Conservation (phyloP, 2,797 vertebrate species). For the Pseudochirops cupreus region DNA sequence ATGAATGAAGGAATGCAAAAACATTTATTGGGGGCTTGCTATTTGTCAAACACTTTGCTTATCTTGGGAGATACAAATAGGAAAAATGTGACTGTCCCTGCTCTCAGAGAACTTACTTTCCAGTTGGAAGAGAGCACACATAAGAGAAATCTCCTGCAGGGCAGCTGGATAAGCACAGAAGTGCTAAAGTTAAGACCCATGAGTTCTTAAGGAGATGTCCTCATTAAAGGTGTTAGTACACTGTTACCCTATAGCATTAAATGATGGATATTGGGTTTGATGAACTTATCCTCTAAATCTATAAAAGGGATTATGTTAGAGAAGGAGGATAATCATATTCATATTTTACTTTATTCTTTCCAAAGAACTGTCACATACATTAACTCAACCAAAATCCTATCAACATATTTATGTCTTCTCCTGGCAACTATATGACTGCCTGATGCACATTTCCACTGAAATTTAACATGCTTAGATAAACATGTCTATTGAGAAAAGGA, state of each 20-base stretch:
- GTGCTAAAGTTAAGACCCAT: background rate
- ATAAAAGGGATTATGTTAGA: background rate
- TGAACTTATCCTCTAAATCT: background rate
- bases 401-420: slow-evolving; percentile 3
- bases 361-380: slow-evolving; percentile 4
- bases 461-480: slow-evolving; percentile 3
- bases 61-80: background rate
- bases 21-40: background rate
- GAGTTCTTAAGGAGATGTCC: background rate
- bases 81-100: background rate
- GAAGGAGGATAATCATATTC: background rate
- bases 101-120: background rate
- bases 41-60: background rate
- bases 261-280: background rate
- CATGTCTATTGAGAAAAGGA: background rate
- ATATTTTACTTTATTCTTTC: background rate
- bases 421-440: background rate
- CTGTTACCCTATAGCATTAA: background rate
- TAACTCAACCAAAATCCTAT: background rate
- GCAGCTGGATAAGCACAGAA: background rate
- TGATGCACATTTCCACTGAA: background rate
- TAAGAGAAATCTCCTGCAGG: background rate
- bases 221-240: background rate
- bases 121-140: background rate
- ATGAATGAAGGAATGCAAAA: background rate